Conservation (phyloP, 2,888 invertebrate genomes). For the Lycaena phlaeas region DNA sequence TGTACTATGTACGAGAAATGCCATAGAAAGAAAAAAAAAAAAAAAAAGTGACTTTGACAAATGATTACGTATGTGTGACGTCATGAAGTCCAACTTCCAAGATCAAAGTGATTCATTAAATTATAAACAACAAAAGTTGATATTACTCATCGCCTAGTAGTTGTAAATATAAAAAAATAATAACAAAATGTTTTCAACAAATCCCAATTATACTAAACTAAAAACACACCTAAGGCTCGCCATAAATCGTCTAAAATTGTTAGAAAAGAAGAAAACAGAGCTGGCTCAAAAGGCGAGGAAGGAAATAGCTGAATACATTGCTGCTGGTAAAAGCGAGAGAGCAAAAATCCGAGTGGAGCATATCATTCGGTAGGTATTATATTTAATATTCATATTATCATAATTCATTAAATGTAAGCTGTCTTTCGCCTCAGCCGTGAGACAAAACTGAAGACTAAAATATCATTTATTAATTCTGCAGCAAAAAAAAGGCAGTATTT, state of each 20-base stretch:
- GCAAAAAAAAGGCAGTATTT: too few relatives aligned
- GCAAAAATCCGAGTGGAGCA: slow-evolving; percentile 98
- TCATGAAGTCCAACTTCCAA: too few relatives aligned
- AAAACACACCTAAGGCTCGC: slow-evolving; percentile 96
- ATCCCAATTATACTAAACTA: slow-evolving; percentile 94
- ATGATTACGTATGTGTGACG: too few relatives aligned
- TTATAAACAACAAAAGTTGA: not conserved
- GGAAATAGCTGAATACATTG: slow-evolving; percentile 97
- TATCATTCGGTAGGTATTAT: slow-evolving; percentile 82
- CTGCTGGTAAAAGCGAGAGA: slow-evolving; percentile 86
- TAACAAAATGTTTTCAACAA: slow-evolving; percentile 87
- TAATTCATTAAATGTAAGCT: too few relatives aligned
- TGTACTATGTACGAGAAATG: too few relatives aligned
- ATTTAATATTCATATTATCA: slow-evolving; percentile 14
- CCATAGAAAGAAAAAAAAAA: too few relatives aligned
- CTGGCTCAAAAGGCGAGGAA: slow-evolving; percentile 94
- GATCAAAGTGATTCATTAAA: not conserved
- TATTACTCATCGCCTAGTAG: slow-evolving; percentile 1
- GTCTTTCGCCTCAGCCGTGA: too few relatives aligned
- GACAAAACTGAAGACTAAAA: too few relatives aligned
- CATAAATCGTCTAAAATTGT: slow-evolving; percentile 92
- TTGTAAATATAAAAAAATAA: slow-evolving; percentile 14
- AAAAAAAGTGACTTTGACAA: too few relatives aligned
- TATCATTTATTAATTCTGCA: too few relatives aligned
- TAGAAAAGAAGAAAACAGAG: slow-evolving; percentile 99